phyloP scores from a whole-genome alignment of 2,797 vertebrate species.

The Sebastolobus alascanus region DNA sequence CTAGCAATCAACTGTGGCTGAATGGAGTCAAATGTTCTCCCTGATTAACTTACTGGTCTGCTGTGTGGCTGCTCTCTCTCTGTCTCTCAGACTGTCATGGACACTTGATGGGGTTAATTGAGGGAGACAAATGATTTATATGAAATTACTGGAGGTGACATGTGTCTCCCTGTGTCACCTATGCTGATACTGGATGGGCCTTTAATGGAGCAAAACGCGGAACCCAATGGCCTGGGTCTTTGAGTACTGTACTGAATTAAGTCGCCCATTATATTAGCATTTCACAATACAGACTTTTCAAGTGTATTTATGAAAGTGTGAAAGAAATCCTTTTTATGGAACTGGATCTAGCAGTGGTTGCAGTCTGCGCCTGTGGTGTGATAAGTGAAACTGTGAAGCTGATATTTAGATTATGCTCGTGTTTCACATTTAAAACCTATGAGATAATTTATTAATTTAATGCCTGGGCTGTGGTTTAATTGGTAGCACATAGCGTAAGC shows the following conservation, averaged over 20 bases:
- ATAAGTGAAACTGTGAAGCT: constrained; percentile 20
- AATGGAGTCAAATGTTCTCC: not conserved
- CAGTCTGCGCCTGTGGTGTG: constrained; percentile 15
- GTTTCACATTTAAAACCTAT: constrained; percentile 23
- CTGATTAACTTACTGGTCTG: not conserved
- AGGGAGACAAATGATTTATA: constrained; percentile 27
- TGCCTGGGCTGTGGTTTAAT: constrained; percentile 17
- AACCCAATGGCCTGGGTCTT: not conserved
- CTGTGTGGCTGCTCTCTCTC: not conserved
- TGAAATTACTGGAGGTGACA: constrained; percentile 4
- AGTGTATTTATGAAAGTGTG: not conserved
- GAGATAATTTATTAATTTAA: constrained; percentile 13
- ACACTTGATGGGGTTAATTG: constrained; percentile 16
- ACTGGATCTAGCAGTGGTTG: not conserved
- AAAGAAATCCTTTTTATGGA: not conserved
- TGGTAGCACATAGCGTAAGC: constrained; percentile 13
- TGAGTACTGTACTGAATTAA: not conserved
- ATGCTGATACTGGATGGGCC: not conserved
- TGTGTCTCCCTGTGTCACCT: not conserved
- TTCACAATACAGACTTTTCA: not conserved
- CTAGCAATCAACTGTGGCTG: not conserved
- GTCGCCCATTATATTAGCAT: not conserved
- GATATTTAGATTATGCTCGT: constrained; percentile 24
- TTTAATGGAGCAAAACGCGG: not conserved
- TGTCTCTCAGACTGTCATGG: not conserved